Base-by-base conservation (phyloP, 64 coral and sea anemone species). In the Dendronephthya gigantea region DNA sequence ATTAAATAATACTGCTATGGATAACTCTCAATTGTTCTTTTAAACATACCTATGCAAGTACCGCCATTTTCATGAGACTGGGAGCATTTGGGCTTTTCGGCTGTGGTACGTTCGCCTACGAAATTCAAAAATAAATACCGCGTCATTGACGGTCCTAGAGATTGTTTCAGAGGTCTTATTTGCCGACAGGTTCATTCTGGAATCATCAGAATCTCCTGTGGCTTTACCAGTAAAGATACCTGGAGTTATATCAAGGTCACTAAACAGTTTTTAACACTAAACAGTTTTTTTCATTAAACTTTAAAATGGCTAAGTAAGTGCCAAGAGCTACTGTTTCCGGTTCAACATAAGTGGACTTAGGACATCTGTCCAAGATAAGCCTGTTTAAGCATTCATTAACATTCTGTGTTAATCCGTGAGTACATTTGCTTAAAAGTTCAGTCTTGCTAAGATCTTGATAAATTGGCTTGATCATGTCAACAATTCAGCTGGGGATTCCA, bases 281-380 rank as follows among this genome's bases (percentile, higher is more conserved):
- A n/a, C n/a, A n/a, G n/a, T n/a, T n/a, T n/a, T n/a, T n/a, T n/a
- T n/a, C 9, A 70, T 9, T 9, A 70, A 70, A 70, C 66, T 70
- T 70, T n/a, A 70, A 70, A 70, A 70, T 31, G 25, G 66, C 66
- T n/a, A 70, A n/a, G 29, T 70, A 70, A n/a, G 66, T 70, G 17
- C 9, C 66, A 19, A 70, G 8, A 25, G 66, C 66, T n/a, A 70
- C 66, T 9, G 66, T 70, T 70, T 70, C 66, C 23, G 6, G 17
- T 31, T 70, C 19, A 19, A 70, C 66, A 70, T 70, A 70, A 8
- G 66, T 70, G 23, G 66, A 70, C 23, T 70, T 70, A 9, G 66
- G n/a, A n/a, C n/a, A n/a, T n/a, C n/a, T n/a, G n/a, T n/a, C n/a
- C n/a, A n/a, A n/a, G n/a, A n/a, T n/a, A 70, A 31, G 19, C 6